Conservation (phyloP, 2,888 invertebrate genomes). For the Siphonodentalium dalli region DNA sequence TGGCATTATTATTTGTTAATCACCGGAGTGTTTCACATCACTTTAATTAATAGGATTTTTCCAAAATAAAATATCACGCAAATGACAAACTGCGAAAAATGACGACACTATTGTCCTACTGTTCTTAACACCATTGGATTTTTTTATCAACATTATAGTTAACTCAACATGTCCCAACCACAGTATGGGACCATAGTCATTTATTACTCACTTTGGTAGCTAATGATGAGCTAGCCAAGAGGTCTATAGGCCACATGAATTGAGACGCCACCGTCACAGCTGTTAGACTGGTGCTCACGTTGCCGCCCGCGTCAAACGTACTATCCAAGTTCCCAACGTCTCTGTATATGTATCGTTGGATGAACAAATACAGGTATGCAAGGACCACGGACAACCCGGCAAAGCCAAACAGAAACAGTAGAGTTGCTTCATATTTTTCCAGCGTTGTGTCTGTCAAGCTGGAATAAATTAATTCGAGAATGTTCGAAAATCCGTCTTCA, state of each 20-base stretch:
- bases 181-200: too few species aligned
- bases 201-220: constrained; percentile 45
- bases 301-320: constrained; percentile 48
- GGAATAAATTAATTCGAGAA: too few species aligned
- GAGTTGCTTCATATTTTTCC: constrained; percentile 38
- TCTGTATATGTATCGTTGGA: constrained; percentile 39
- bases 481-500: too few species aligned
- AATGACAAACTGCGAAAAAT: too few species aligned
- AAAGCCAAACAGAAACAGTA: constrained; percentile 43
- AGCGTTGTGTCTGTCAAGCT: constrained; percentile 19
- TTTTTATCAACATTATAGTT: too few species aligned
- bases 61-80: too few species aligned
- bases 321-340: constrained; percentile 47
- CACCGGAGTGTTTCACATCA: too few species aligned
- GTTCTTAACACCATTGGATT: too few species aligned
- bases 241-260: constrained; percentile 47
- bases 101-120: too few species aligned
- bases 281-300: constrained; percentile 42
- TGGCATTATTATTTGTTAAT: too few species aligned
- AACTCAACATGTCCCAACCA: too few species aligned
- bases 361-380: constrained; percentile 39
- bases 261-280: constrained; percentile 48
- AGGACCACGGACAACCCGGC: constrained; percentile 44
- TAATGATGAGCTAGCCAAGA: constrained; percentile 44
- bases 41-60: too few species aligned